These are phyloP conservation scores for Allolobophora icterica DNA, from an alignment of 2,888 invertebrate genomes.

Conservation along the genomic window DNA sequence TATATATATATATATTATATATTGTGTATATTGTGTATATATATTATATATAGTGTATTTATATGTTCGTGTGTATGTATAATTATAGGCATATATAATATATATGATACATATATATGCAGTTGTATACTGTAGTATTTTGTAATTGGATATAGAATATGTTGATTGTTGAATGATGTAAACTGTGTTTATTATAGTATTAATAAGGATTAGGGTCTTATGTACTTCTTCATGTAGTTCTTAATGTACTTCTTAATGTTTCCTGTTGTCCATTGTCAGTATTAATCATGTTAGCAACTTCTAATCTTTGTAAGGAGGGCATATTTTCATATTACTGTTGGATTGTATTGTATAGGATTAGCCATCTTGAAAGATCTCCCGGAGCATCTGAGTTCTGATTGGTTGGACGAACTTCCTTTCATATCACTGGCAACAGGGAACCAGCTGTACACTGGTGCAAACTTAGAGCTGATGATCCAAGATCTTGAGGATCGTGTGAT, in stretches of 20 bases:
- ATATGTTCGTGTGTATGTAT: no score
- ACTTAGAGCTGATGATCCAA: constrained; percentile 45
- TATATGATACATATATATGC: no score
- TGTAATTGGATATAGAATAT: neutral
- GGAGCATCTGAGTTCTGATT: constrained; percentile 46
- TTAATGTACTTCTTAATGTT: no score
- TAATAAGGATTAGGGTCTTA: no score
- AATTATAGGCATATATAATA: no score
- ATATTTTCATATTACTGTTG: no score
- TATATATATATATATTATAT: neutral
- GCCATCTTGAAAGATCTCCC: constrained; percentile 39
- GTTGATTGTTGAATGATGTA: neutral
- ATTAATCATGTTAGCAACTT: no score
- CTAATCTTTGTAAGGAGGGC: no score
- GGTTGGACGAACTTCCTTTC: constrained; percentile 54
- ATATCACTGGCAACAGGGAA: constrained; percentile 51
- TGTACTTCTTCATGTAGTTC: no score
- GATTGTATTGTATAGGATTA: neutral
- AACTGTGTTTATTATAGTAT: neutral
- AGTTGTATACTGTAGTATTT: neutral
- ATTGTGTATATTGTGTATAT: neutral
- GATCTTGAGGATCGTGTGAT: constrained; percentile 51
- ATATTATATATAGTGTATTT: no score
- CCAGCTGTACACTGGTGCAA: constrained; percentile 48
- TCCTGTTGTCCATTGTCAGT: no score